Conservation (phyloP, 2,797 vertebrate species). For the Sciurus carolinensis region DNA sequence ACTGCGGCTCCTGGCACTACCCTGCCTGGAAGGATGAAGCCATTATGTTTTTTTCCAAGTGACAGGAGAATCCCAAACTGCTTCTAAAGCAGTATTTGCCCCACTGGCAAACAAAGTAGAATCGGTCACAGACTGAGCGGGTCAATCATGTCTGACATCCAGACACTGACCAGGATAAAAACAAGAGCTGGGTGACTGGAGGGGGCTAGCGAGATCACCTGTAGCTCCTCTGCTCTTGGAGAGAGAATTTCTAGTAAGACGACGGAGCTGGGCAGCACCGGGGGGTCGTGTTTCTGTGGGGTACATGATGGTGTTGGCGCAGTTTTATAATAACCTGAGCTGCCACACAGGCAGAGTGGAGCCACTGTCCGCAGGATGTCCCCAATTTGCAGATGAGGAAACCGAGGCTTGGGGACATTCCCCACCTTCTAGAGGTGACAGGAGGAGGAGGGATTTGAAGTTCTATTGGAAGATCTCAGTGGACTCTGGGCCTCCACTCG, state of each 20-base stretch:
- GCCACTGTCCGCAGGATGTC: too few relatives aligned
- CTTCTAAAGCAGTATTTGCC: rapidly evolving
- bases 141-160: neutral
- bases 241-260: neutral
- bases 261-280: rapidly evolving
- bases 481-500: neutral
- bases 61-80: neutral
- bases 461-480: too few relatives aligned
- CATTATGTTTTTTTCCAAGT: neutral
- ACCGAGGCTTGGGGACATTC: neutral
- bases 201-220: neutral
- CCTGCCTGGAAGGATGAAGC: rapidly evolving
- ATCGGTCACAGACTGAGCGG: neutral
- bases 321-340: rapidly evolving
- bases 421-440: rapidly evolving
- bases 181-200: neutral
- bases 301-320: rapidly evolving
- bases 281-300: neutral
- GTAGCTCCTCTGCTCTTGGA: neutral
- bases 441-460: neutral
- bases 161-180: neutral
- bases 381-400: neutral
- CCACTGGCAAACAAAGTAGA: neutral
- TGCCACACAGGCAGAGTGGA: neutral
- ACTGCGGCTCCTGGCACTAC: rapidly evolving